Base-by-base conservation (phyloP, 2,888 invertebrate genomes). In the Dolichomitus sp. region DNA sequence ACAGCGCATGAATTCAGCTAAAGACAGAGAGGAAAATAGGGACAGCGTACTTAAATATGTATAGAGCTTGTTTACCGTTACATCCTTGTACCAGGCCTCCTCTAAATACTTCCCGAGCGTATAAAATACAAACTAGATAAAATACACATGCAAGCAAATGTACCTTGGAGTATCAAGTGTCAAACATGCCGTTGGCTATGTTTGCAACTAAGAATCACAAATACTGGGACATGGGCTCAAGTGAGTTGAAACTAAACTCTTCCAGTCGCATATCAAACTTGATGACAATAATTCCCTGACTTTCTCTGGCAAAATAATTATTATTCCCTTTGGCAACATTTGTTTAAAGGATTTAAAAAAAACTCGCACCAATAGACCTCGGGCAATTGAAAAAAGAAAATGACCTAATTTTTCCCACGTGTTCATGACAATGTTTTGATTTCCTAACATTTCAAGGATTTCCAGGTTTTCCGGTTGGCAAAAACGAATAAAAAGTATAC, bases 21-120 rank as follows among this genome's bases (percentile, higher is more conserved):
- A 33, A 42, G 61, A 54, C 40, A 37, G 42, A 66, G 30, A 50
- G 3, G 7, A 27, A 14, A 30, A 9, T 33, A 66, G 48, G 33
- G 48, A 50, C 48, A 17, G 23, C 12, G 23, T 42, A 40, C 12
- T 17, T 61, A 59, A 59, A 68, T 59, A 57, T 54, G 37, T 61
- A 63, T 17, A 48, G 66, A 63, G 59, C 23, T 59, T 72, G 63
- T 70, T 81, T 68, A 68, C 77, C 81, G 76, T 77, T 81, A 81
- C 40, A 48, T 76, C 33, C 42, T 11, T 17, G 30, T 33, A 30
- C 57, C 48, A 30, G 14, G 66, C 54, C 66, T 77, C 81, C 66
- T 68, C 61, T 50, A 61, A 77, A 68, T 57, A 30, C 48, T 37
- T 9, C 14, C 4, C 33, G 27, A 9, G 30, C n/a, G 33, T 40